Base-by-base conservation (phyloP, 2,113 vertebrate species). In the Clarias batrachus region DNA sequence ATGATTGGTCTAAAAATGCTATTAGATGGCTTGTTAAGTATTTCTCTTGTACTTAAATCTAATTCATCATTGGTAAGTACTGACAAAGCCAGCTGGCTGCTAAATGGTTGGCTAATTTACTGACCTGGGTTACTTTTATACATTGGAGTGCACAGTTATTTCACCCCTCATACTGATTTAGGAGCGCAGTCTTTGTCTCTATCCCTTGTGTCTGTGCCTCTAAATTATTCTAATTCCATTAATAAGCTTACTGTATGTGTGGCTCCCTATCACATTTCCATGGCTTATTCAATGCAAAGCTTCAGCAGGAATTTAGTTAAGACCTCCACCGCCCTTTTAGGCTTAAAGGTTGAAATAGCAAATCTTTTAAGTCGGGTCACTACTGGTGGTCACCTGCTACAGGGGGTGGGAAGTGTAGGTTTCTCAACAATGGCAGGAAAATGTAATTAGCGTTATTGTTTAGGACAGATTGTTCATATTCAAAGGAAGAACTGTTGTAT, bases 231-330 rank as follows among this genome's bases (percentile, higher is more conserved):
- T 81, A 82, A 76, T 74, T 62, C 85, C 66, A 13, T 59, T 76
- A 86, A 54, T 82, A 56, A 54, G 68, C 81, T 60, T 78, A 89
- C 86, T 86, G 89, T 89, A 84, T 65, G 52, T 82, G 62, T 83
- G 54, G 63, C n/a, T 52, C 59, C 12, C n/a, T 25, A 84, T 88
- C 84, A 88, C 89, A 83, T 63, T 62, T 84, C 59, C 33, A 48
- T 25, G 68, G 86, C 56, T 87, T 87, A 71, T 74, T 57, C 25
- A 27, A 25, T 52, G 37, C 11, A 86, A 74, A 81, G 60, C 79
- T 86, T 73, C 27, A 4, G 77, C 56, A 85, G 84, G 88, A 87
- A 86, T 89, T 89, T 12, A 4, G 88, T 83, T 87, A 87, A 87
- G 83, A 80, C 33, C 63, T 76, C 68, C 59, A 68, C 62, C 54